A percentile compares a stretch with the other conserved stretches of the same genome.
Evolutionary conservation across 1,140 invertebrate species (phyloP).

Genomic region (Aphaenogaster rudis): DNA sequence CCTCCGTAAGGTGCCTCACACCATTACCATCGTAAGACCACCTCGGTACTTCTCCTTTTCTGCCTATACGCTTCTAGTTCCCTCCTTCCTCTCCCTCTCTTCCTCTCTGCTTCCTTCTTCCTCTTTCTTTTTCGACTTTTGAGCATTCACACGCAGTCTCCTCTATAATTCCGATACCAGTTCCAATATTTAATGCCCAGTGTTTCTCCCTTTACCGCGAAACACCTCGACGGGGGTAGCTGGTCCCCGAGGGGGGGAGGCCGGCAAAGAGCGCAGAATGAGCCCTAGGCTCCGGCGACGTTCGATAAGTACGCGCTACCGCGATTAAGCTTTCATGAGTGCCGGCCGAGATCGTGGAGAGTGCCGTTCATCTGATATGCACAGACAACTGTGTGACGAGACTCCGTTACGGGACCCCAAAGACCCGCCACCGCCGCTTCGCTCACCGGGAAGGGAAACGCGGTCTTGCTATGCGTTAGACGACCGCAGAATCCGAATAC

Average conservation of each 20-base stretch:
- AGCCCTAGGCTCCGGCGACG: conserved; percentile 68
- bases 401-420: conserved; percentile 83
- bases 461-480: conserved; percentile 54
- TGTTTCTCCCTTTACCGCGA: conserved; percentile 72
- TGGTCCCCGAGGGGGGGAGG: not conserved
- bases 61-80: conserved; percentile 53
- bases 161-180: conserved; percentile 77
- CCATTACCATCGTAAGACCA: conserved; percentile 53
- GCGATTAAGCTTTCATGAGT: conserved; percentile 84
- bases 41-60: conserved; percentile 61
- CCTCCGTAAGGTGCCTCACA: conserved; percentile 52
- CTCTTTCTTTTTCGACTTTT: conserved; percentile 56
- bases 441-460: not conserved
- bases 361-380: conserved; percentile 81
- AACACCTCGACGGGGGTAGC: conserved; percentile 49
- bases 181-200: conserved; percentile 82
- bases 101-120: conserved; percentile 32
- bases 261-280: conserved; percentile 53
- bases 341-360: conserved; percentile 76
- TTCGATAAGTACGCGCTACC: conserved; percentile 81
- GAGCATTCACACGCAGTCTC: conserved; percentile 62
- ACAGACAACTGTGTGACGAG: conserved; percentile 85
- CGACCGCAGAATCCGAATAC: conserved; percentile 49
- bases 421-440: conserved; percentile 69
- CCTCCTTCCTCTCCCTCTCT: not conserved